Base-by-base conservation (phyloP, 2,797 vertebrate species). In the Semaprochilodus insignis region DNA sequence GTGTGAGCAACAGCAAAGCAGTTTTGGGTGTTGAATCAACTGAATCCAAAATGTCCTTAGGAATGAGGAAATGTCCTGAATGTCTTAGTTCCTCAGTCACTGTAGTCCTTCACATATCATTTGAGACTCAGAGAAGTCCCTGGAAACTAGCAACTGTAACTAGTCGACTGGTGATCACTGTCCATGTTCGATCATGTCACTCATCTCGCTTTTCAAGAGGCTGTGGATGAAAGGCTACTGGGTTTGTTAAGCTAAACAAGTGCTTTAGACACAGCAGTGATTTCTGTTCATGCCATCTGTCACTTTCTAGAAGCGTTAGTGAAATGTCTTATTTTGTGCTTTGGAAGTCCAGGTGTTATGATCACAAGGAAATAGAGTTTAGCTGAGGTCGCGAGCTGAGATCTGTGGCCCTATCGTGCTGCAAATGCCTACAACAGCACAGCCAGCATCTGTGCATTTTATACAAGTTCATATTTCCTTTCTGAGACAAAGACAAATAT, bases 291-390 rank as follows among this genome's bases (percentile, higher is more conserved):
- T 31, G 70, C n/a, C 44, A 52, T 13, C 65, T 67, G 65, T 40
- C 36, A 48, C 8, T 70, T 3, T 40, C 27, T 19, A 11, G 14
- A 25, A 0, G 8, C 54, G 48, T 10, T 57, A 19, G 57, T 57
- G 52, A 59, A 27, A 36, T n/a, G 19, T 70, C n/a, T 69, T 57
- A 44, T 65, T 65, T 77, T 6, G 19, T n/a, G 34, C 31, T 19
- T 62, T 54, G 70, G 51, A 34, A 2, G 21, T 65, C 78, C 78
- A 80, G 70, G 63, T 80, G 78, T 74, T 81, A 25, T 2, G 36
- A 34, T 10, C 48, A 63, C 73, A 52, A 52, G 44, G 57, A 80
- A 65, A 54, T 17, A 67, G 17, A 21, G 31, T 0, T 67, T 67
- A 40, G 6, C 7, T 60, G n/a, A 4, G 44, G 10, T 44, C 10